Evolutionary conservation across 2,797 vertebrate species (phyloP).

Genomic region (Megalops cyprinoides): DNA sequence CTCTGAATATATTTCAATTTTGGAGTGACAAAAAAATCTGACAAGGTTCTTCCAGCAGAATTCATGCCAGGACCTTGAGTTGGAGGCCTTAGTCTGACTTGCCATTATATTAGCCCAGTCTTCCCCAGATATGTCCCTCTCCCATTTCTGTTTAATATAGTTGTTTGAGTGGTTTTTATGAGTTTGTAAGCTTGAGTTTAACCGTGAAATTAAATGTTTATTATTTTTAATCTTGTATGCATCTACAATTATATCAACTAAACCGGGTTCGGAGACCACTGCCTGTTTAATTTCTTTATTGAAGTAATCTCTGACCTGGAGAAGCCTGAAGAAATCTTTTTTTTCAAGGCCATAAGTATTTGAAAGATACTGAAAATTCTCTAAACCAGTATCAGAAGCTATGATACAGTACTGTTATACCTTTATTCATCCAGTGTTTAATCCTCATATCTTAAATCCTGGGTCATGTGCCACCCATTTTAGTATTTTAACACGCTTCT

Average conservation of each 20-base stretch:
- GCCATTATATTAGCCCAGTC: not conserved
- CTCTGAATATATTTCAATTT: too few species aligned
- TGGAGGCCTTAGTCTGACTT: not conserved
- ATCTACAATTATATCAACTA: constrained; percentile 20
- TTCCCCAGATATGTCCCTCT: not conserved
- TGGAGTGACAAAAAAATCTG: too few species aligned
- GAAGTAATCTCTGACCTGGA: constrained; percentile 24
- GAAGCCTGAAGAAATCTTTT: not conserved
- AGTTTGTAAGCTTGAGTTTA: constrained; percentile 7
- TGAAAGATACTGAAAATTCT: not conserved
- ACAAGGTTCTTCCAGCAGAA: not conserved
- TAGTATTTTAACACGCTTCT: too few species aligned
- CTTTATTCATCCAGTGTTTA: too few species aligned
- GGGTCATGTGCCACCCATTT: too few species aligned
- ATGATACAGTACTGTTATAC: too few species aligned
- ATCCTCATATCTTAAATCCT: too few species aligned
- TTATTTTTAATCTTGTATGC: not conserved
- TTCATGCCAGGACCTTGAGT: not conserved
- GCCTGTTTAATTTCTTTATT: constrained; percentile 24
- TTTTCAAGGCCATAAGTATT: not conserved
- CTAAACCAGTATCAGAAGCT: not conserved
- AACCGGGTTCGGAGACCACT: not conserved
- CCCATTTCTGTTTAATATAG: not conserved
- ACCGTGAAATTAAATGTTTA: not conserved
- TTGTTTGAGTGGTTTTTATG: not conserved